Percentiles rank a stretch among this genome's conserved stretches.
phyloP scores from a whole-genome alignment of 2,888 invertebrate genomes.

The Papilio gigon region DNA sequence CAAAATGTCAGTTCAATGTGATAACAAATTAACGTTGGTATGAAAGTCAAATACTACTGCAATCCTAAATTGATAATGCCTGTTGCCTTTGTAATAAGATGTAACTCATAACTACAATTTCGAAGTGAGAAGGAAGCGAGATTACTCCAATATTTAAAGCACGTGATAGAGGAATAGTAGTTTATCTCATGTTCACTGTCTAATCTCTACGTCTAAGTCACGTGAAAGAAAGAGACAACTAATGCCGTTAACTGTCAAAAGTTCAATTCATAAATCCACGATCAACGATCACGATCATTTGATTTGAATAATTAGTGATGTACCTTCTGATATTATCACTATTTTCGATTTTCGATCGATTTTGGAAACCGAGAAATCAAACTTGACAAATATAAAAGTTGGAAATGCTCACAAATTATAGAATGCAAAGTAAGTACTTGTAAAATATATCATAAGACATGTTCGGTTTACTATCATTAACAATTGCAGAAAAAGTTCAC shows the following conservation, averaged over 20 bases:
- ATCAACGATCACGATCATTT: neutral
- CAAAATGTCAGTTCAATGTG: too few relatives aligned
- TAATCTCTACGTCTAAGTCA: neutral
- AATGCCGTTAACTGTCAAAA: neutral
- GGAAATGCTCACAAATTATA: too few relatives aligned
- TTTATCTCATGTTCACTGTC: neutral
- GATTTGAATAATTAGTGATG: neutral
- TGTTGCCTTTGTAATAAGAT: neutral
- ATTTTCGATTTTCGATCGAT: neutral
- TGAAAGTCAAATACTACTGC: neutral
- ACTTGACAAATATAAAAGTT: too few relatives aligned
- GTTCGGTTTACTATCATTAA: neutral
- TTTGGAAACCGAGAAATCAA: neutral
- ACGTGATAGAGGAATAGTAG: neutral
- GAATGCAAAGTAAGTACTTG: neutral
- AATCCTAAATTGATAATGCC: neutral
- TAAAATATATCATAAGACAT: neutral
- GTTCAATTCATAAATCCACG: constrained; percentile 3
- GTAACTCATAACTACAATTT: neutral
- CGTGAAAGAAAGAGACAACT: neutral
- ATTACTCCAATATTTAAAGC: constrained; percentile 1
- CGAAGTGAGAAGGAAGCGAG: neutral
- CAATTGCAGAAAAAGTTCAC: neutral
- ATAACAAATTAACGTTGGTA: neutral
- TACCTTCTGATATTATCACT: neutral